phyloP scores from a whole-genome alignment of 2,797 vertebrate species.

The Nyctalus aviator region DNA sequence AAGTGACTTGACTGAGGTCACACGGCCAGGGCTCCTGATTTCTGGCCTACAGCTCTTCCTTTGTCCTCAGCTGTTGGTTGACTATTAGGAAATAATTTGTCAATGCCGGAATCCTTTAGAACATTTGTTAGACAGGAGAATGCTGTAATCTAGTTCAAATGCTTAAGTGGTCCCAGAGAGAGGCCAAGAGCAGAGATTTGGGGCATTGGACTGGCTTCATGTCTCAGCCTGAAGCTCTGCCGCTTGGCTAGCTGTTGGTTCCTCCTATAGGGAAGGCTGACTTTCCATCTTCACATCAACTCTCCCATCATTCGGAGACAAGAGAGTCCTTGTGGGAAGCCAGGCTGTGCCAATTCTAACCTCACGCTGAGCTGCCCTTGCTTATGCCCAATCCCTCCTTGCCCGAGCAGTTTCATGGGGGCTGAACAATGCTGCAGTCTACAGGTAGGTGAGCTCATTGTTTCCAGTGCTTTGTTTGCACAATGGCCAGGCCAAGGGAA shows the following conservation, averaged over 20 bases:
- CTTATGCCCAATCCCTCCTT: neutral
- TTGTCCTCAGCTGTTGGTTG: neutral
- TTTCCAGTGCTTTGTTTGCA: neutral
- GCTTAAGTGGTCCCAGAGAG: neutral
- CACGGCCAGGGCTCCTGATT: neutral
- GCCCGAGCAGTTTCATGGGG: neutral
- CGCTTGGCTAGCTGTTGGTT: neutral
- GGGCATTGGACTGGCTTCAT: neutral
- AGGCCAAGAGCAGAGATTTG: neutral
- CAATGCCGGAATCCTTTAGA: neutral
- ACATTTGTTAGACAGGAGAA: neutral
- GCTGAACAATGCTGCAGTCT: constrained; percentile 42
- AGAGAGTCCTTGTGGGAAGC: constrained; percentile 55
- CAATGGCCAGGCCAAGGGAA: neutral
- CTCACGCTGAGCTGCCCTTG: neutral
- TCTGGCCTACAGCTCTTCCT: neutral
- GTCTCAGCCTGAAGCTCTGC: neutral
- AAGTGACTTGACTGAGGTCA: neutral
- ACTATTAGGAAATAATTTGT: neutral
- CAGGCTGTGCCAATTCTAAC: constrained; percentile 27
- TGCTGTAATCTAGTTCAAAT: neutral
- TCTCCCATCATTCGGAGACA: neutral
- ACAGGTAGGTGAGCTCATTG: neutral
- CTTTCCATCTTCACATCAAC: neutral
- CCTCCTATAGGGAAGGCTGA: neutral